These are phyloP conservation scores for Phaethornis superciliosus DNA, from an alignment of 2,113 vertebrate species.

Conservation along the genomic window DNA sequence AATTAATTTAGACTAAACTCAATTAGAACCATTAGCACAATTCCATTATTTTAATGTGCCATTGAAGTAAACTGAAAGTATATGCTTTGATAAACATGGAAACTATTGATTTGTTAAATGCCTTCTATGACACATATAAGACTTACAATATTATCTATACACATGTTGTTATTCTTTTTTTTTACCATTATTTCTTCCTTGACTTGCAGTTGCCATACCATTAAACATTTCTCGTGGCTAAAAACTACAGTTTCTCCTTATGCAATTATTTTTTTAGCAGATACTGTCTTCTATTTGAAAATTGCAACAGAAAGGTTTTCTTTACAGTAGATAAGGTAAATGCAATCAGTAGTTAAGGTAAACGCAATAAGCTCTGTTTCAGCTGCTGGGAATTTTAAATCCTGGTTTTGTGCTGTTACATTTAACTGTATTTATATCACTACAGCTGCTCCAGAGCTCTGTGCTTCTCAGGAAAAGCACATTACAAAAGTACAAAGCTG, in stretches of 20 bases:
- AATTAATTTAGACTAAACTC: not conserved
- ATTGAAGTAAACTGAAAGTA: not conserved
- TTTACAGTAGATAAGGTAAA: not conserved
- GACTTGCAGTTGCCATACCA: not conserved
- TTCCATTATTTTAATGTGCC: not conserved
- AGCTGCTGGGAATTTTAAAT: slow-evolving; percentile 38
- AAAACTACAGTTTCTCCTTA: not conserved
- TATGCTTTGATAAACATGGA: not conserved
- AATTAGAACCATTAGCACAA: not conserved
- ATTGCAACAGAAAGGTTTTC: not conserved
- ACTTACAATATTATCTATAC: not conserved
- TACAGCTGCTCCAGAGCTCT: not conserved
- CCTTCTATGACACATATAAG: not conserved
- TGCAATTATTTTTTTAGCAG: not conserved
- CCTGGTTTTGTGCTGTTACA: slow-evolving; percentile 31
- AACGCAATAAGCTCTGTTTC: not conserved
- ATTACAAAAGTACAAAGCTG: not conserved
- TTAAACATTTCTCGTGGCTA: not conserved
- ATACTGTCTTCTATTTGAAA: not conserved
- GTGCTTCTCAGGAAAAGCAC: rapidly evolving
- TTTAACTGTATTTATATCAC: not conserved
- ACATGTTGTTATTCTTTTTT: not conserved
- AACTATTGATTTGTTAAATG: not conserved
- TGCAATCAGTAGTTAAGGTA: not conserved
- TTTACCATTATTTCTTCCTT: not conserved